Conservation (phyloP, 2,113 vertebrate genomes). For the Microcebus griseorufus region DNA sequence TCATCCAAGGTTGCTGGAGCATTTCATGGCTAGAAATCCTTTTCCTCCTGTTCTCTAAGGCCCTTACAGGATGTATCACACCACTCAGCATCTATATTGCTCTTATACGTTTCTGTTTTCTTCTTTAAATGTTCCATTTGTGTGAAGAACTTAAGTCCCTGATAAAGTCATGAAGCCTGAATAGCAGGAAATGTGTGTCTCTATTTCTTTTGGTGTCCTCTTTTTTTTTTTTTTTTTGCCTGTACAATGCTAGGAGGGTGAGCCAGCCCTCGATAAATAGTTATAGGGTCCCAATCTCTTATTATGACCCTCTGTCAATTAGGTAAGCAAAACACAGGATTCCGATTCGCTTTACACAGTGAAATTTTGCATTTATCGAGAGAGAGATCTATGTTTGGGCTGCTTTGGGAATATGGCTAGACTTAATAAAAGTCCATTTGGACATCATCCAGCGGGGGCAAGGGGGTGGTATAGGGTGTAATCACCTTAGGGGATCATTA, state of each 20-base stretch:
- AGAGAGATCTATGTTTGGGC: conserved; percentile 20
- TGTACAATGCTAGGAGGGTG: background rate
- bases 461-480: background rate
- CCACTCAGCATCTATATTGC: background rate
- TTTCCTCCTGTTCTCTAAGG: background rate
- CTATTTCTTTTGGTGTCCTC: background rate
- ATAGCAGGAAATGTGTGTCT: background rate
- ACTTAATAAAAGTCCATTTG: conserved; percentile 38
- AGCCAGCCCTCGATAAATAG: background rate
- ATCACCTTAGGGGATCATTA: background rate
- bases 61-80: background rate
- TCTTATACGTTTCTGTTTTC: conserved; percentile 45
- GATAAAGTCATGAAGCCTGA: background rate
- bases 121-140: conserved; percentile 5
- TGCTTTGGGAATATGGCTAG: conserved; percentile 34
- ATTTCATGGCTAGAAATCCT: background rate
- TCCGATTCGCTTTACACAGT: conserved; percentile 48
- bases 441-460: background rate
- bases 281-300: background rate
- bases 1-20: conserved; percentile 39
- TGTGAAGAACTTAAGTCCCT: conserved; percentile 1
- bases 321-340: background rate
- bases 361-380: conserved; percentile 31
- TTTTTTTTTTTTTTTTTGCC: background rate
- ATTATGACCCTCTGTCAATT: background rate